A percentile compares a stretch with the other conserved stretches of the same genome.
These are phyloP conservation scores for Lateolabrax maculatus DNA, from an alignment of 2,797 vertebrate species.

Conservation along the genomic window DNA sequence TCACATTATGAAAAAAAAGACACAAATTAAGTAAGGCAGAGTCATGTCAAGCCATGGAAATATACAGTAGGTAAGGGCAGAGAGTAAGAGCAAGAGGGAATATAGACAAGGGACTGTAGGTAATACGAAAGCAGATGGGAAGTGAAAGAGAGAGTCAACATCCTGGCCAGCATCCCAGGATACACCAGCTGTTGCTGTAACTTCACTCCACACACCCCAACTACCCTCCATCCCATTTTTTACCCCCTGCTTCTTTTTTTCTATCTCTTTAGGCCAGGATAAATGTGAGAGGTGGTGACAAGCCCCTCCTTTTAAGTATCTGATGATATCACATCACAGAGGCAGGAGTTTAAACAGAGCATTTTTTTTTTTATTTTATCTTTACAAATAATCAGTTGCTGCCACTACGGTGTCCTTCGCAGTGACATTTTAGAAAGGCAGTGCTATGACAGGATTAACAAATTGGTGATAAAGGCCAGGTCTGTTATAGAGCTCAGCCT, in stretches of 20 bases:
- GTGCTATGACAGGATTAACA: slow-evolving; percentile 13
- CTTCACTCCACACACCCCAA: slow-evolving; percentile 81
- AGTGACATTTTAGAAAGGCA: slow-evolving; percentile 25
- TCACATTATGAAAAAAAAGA: background rate
- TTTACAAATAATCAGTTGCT: background rate
- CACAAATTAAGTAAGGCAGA: slow-evolving; percentile 8
- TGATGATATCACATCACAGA: slow-evolving; percentile 31
- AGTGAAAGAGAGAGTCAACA: slow-evolving; percentile 77
- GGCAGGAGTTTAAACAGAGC: background rate
- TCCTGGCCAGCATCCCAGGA: slow-evolving; percentile 83
- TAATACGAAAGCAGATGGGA: slow-evolving; percentile 79
- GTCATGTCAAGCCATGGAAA: slow-evolving; percentile 33
- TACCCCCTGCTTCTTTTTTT: slow-evolving; percentile 25
- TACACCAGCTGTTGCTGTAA: slow-evolving; percentile 89
- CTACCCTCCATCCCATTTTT: slow-evolving; percentile 24
- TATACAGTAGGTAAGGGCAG: slow-evolving; percentile 53
- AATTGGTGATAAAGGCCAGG: slow-evolving; percentile 19
- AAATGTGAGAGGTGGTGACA: slow-evolving; percentile 54
- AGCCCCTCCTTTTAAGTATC: slow-evolving; percentile 36
- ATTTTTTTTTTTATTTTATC: background rate
- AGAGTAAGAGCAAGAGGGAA: slow-evolving; percentile 40
- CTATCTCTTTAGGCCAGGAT: slow-evolving; percentile 45
- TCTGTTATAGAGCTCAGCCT: slow-evolving; percentile 12
- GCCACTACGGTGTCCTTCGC: background rate
- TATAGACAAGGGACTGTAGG: slow-evolving; percentile 71